Evolutionary conservation across 2,797 vertebrate species (phyloP), one percentile per base, ranked within the genome.

Genomic region (Phoxinus dragarum): DNA sequence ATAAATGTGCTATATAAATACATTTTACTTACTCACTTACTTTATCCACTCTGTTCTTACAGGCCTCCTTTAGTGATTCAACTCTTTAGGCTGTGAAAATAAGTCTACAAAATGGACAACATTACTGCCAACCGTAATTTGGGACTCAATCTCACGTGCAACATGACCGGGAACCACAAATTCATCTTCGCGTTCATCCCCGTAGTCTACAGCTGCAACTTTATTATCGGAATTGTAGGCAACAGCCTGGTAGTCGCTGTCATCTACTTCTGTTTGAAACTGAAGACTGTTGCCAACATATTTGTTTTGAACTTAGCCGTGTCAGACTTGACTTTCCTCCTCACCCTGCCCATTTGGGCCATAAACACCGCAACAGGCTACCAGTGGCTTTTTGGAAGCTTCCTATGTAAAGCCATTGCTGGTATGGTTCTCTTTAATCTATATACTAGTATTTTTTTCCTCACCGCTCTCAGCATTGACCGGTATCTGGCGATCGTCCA

Each of bases 291-390:
- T 59, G 97, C 98, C 86, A 97, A 97, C 88, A 94, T 99, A 56
- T 99, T 99, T 59, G 96, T 99, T 77, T 92, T 99, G 80, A 99
- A 99, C 89, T 94, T 99, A 6, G 98, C 98, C 0, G 88, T 98
- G 67, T 98, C 98, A 1, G 98, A 99, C 91, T 92, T 99, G 82
- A 98, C 97, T 49, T 99, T 99, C 88, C 90, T 99, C 77, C 94
- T 98, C 90, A 99, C 98, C 3, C 92, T 99, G 88, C 98, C 98
- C 1, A 95, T 99, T 89, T 99, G 98, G 98, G 98, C 98, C 3
- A 95, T 95, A 54, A 95, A 95, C 92, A 96, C 97, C 0, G 97
- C 97, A 86, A 95, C 94, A 82, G 95, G 95, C 88, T 99, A 99
- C 84, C 91, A 95, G 76, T 99, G 98, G 98, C 96, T 97, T 38